Percentiles rank a stretch among this genome's conserved stretches.
These are phyloP conservation scores for Rotaria sp. DNA, from an alignment of 2,888 invertebrate genomes.

Conservation along the genomic window DNA sequence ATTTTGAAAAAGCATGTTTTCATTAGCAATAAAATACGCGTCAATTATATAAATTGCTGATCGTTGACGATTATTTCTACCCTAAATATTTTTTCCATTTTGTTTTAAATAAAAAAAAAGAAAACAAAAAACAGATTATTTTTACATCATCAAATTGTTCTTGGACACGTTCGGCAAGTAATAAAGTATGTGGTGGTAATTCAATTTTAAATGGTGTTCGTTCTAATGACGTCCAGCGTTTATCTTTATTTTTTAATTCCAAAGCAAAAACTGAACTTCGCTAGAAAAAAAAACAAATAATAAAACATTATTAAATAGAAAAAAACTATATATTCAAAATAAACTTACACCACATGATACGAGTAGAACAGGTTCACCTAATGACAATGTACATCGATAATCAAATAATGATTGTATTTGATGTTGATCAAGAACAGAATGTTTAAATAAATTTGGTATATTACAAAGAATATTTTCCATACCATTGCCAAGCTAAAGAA, in stretches of 20 bases:
- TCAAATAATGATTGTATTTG: conserved; percentile 25
- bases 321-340: no score
- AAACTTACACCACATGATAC: conserved; percentile 35
- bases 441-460: background rate
- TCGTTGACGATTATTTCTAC: conserved; percentile 19
- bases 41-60: conserved; percentile 36
- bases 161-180: conserved; percentile 33
- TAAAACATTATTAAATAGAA: background rate
- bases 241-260: background rate
- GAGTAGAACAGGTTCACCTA: conserved; percentile 33
- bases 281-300: background rate
- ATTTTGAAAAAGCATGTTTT: conserved; percentile 35
- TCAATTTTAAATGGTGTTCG: conserved; percentile 30
- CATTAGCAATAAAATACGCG: conserved; percentile 33
- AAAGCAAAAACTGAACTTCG: background rate
- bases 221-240: conserved; percentile 31
- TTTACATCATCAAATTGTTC: conserved; percentile 4
- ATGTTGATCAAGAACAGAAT: background rate
- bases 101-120: no score
- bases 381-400: conserved; percentile 35
- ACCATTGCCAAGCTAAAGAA: background rate
- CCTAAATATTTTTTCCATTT: background rate
- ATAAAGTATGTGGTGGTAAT: conserved; percentile 35
- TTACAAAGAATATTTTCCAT: background rate
- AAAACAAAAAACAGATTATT: no score